Percentiles rank a stretch among this genome's conserved stretches.
These are phyloP conservation scores for Chromobotia macracanthus DNA, from an alignment of 2,797 vertebrate species.

Conservation along the genomic window DNA sequence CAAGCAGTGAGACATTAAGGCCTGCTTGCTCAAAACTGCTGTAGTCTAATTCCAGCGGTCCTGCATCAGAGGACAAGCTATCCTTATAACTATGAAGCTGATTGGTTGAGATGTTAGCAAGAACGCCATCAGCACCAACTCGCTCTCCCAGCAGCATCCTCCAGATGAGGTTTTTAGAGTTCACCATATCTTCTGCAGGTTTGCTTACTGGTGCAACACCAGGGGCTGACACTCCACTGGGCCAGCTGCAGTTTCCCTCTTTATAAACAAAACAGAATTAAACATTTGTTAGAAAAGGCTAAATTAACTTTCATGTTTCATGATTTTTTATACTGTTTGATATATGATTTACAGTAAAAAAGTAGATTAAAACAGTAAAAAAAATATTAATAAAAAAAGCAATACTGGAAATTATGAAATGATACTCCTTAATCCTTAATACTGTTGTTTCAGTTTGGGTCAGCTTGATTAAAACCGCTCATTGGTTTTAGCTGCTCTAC, in stretches of 20 bases:
- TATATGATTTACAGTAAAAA: too few relatives aligned
- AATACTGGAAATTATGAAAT: too few relatives aligned
- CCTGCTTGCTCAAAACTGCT: constrained; percentile 73
- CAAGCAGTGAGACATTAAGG: constrained; percentile 82
- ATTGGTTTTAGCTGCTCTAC: too few relatives aligned
- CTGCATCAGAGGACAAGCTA: constrained; percentile 74
- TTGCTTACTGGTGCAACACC: constrained; percentile 65
- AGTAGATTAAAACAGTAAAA: too few relatives aligned
- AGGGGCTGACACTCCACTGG: constrained; percentile 73
- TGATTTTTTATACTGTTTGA: too few relatives aligned
- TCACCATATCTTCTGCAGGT: constrained; percentile 74
- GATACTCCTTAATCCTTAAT: too few relatives aligned
- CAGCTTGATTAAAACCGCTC: too few relatives aligned
- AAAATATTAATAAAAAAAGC: too few relatives aligned
- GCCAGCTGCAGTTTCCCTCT: constrained; percentile 84
- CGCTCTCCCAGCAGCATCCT: constrained; percentile 78
- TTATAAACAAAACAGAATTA: constrained; percentile 30
- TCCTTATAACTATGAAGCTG: constrained; percentile 82
- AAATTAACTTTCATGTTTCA: neutral
- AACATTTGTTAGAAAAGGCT: neutral
- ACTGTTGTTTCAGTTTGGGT: too few relatives aligned
- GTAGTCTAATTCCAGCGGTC: constrained; percentile 77
- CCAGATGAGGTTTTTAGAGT: constrained; percentile 86
- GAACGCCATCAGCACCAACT: constrained; percentile 76
- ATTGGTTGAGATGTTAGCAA: constrained; percentile 85